Evolutionary conservation across 2,113 vertebrate genomes (phyloP).

Genomic region (Ia io): DNA sequence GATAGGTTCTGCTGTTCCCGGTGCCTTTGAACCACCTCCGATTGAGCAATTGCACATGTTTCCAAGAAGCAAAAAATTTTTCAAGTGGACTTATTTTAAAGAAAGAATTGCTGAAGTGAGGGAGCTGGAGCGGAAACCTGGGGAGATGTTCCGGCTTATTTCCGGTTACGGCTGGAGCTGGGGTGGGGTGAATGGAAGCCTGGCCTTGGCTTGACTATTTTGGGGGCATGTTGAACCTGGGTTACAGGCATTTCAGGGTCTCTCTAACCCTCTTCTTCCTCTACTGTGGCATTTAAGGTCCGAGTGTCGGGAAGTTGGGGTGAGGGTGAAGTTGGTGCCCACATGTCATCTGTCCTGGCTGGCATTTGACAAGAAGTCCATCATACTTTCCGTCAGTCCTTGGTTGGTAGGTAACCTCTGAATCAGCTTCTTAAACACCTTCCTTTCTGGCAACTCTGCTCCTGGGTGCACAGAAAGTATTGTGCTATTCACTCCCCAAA

Average conservation of each 20-base stretch:
- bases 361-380: too few relatives aligned
- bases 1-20: constrained; percentile 48
- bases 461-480: neutral
- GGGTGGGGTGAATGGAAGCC: neutral
- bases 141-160: constrained; percentile 37
- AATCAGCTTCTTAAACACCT: neutral
- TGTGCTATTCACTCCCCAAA: neutral
- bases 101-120: constrained; percentile 65
- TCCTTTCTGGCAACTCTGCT: neutral
- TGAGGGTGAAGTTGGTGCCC: neutral
- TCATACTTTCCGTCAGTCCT: neutral
- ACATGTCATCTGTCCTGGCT: neutral
- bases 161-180: neutral
- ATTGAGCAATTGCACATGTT: constrained; percentile 75
- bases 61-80: constrained; percentile 64
- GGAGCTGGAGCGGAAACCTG: constrained; percentile 56
- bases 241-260: neutral
- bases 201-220: neutral
- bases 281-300: neutral
- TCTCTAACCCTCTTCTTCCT: neutral
- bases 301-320: neutral
- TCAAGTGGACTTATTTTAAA: constrained; percentile 57
- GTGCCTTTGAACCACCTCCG: constrained; percentile 65
- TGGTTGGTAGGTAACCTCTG: neutral
- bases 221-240: neutral